Evolutionary conservation across 2,797 vertebrate genomes (phyloP).

Genomic region (Ptychadena robeensis): DNA sequence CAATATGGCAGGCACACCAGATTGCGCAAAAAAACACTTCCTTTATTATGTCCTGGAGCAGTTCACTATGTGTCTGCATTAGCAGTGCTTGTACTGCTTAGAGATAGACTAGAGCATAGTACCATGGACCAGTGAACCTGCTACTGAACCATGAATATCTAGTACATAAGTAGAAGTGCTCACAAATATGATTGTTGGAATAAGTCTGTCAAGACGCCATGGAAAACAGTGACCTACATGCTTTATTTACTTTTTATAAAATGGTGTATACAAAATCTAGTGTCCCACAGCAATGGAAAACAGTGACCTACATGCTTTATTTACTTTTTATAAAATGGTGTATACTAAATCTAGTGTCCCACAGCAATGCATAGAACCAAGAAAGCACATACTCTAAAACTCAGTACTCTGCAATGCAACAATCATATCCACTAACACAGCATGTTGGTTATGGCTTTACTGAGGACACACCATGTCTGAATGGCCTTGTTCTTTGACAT

Average conservation of each 20-base stretch:
- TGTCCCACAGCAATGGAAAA: neutral
- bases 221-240: neutral
- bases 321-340: neutral
- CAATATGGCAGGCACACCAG: slow-evolving; percentile 17
- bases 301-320: neutral
- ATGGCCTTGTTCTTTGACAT: no score
- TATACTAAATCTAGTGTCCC: no score
- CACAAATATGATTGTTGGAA: neutral
- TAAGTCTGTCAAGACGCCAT: neutral
- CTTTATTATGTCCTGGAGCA: slow-evolving; percentile 21
- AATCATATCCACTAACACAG: no score
- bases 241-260: neutral
- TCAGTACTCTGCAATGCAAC: no score
- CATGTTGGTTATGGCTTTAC: no score
- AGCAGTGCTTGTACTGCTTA: neutral
- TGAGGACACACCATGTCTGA: no score
- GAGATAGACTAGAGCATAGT: neutral
- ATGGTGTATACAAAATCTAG: no score
- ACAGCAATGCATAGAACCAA: no score
- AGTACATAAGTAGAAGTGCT: neutral
- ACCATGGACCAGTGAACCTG: slow-evolving; percentile 15
- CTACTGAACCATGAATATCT: slow-evolving; percentile 4
- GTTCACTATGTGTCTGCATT: neutral
- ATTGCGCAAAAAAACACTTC: slow-evolving; percentile 12
- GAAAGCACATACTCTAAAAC: neutral